Conservation (phyloP, 1,140 invertebrate species). For the Penaeus indicus region DNA sequence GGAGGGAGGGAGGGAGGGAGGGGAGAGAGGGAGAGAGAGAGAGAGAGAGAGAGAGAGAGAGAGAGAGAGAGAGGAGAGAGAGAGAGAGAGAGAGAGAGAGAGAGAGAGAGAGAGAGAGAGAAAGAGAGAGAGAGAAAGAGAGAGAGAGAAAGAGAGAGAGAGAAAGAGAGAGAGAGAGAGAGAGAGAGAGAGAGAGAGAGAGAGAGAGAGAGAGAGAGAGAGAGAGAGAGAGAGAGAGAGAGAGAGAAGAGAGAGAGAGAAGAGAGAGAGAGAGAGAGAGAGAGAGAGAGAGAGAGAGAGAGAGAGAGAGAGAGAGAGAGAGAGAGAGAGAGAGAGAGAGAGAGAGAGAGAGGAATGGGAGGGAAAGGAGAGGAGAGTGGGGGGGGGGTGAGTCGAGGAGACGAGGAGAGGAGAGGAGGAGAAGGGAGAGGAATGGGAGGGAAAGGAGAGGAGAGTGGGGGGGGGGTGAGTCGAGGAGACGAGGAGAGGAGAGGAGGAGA, state of each 20-base stretch:
- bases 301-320: neutral
- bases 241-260: slow-evolving; percentile 15
- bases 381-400: no score
- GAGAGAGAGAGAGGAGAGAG: neutral
- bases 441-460: neutral
- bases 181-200: slow-evolving; percentile 19
- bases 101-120: neutral
- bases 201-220: slow-evolving; percentile 34
- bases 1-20: neutral
- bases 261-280: slow-evolving; percentile 9
- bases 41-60: neutral
- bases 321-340: neutral
- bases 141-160: neutral
- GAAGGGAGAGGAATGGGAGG: neutral
- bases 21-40: neutral
- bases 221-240: slow-evolving; percentile 28
- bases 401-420: neutral
- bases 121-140: neutral
- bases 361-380: neutral
- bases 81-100: neutral
- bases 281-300: slow-evolving; percentile 37
- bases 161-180: neutral
- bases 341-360: no score
- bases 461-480: neutral
- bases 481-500: neutral